A percentile compares a stretch with the other conserved stretches of the same genome.
Conservation (phyloP, 2,797 vertebrate genomes). For the Cacajao melanocephalus region DNA sequence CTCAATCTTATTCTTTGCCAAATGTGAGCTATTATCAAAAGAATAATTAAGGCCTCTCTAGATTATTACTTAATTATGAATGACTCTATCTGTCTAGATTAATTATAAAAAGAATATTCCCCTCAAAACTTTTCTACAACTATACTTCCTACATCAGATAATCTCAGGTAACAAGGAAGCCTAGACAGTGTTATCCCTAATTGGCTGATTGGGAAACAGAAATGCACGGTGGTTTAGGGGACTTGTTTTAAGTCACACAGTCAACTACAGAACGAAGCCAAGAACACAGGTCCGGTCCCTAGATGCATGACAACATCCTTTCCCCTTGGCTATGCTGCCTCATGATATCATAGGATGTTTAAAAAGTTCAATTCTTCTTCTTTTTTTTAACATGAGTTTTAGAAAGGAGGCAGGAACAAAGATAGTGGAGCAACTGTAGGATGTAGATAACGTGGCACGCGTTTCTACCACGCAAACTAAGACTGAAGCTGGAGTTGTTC, state of each 20-base stretch:
- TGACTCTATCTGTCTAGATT: conserved; percentile 11
- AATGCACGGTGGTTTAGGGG: background rate
- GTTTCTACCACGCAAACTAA: background rate
- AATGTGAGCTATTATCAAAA: conserved; percentile 51
- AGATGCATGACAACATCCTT: background rate
- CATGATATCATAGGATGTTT: background rate
- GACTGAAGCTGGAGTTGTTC: conserved; percentile 24
- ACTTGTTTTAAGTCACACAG: conserved; percentile 28
- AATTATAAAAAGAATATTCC: conserved; percentile 38
- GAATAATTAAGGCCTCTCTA: conserved; percentile 44
- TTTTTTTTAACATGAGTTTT: conserved; percentile 37
- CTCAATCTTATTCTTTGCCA: conserved; percentile 29
- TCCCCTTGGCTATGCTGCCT: background rate
- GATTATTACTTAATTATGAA: conserved; percentile 49
- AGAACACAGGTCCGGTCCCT: background rate
- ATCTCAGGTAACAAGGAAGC: background rate
- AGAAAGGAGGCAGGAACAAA: conserved; percentile 26
- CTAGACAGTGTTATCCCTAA: background rate
- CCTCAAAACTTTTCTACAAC: background rate
- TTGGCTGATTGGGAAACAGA: background rate
- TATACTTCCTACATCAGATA: background rate
- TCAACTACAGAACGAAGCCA: background rate
- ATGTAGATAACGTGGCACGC: conserved; percentile 30
- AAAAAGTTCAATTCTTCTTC: background rate
- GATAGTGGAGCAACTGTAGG: background rate